A percentile compares a stretch with the other conserved stretches of the same genome.
These are phyloP conservation scores for Solenopsis fugax DNA, from an alignment of 1,140 invertebrate species.

Conservation along the genomic window DNA sequence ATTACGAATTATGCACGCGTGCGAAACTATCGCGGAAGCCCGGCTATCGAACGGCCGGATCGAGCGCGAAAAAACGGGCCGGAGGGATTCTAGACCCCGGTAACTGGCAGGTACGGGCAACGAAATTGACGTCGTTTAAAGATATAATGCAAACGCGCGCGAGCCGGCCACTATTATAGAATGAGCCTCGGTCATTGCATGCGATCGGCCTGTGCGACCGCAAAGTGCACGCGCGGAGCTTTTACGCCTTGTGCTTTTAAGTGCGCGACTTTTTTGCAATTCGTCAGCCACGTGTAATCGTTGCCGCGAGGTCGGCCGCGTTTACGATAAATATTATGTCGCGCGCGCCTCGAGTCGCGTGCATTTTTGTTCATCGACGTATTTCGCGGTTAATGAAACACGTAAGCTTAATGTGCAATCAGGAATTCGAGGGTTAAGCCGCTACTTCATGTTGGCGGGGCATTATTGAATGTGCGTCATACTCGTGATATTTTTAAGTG, in stretches of 20 bases:
- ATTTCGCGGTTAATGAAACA: constrained; percentile 21
- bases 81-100: constrained; percentile 47
- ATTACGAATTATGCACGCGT: constrained; percentile 73
- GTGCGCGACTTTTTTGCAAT: neutral
- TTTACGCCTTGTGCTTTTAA: constrained; percentile 45
- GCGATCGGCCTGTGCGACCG: constrained; percentile 28
- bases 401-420: neutral
- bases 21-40: constrained; percentile 68
- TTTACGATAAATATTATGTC: constrained; percentile 12
- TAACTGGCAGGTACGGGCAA: constrained; percentile 58
- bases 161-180: constrained; percentile 59
- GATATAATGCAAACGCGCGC: constrained; percentile 66
- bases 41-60: constrained; percentile 57
- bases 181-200: constrained; percentile 33
- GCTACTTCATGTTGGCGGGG: neutral
- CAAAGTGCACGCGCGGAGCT: constrained; percentile 28
- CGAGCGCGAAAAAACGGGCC: constrained; percentile 43
- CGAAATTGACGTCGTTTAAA: constrained; percentile 71
- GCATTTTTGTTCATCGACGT: neutral
- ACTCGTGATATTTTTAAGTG: neutral
- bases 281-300: constrained; percentile 15
- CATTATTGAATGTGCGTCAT: neutral
- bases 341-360: constrained; percentile 2
- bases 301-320: constrained; percentile 15
- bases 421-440: neutral